These are phyloP conservation scores for Otocyon megalotis DNA, from an alignment of 2,113 vertebrate species.

Conservation along the genomic window DNA sequence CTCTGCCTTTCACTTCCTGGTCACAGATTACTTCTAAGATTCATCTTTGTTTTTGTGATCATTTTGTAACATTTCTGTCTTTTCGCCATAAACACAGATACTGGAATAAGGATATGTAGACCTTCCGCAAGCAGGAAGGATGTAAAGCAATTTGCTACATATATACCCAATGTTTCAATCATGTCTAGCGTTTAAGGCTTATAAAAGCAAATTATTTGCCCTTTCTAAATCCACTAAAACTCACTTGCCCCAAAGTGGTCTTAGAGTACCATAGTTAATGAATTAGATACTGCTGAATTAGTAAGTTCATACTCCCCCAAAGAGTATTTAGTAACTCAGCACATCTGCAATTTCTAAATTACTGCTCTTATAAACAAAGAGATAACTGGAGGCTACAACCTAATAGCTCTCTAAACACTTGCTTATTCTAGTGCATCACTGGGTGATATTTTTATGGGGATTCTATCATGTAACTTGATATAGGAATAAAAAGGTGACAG, in stretches of 20 bases:
- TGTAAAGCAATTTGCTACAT: constrained; percentile 22
- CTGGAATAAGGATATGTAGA: background rate
- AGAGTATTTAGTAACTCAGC: constrained; percentile 76
- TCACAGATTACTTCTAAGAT: constrained; percentile 42
- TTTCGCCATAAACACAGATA: constrained; percentile 31
- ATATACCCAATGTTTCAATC: background rate
- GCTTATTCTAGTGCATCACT: constrained; percentile 38
- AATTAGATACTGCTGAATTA: constrained; percentile 75
- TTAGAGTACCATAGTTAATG: constrained; percentile 62
- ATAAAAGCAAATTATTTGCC: constrained; percentile 68
- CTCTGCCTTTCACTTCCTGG: constrained; percentile 41
- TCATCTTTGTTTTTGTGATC: constrained; percentile 28
- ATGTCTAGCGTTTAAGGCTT: constrained; percentile 43
- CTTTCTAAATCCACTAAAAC: constrained; percentile 46
- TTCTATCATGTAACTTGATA: constrained; percentile 25
- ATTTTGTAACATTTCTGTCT: constrained; percentile 8
- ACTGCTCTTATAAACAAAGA: constrained; percentile 74
- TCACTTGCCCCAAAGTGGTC: constrained; percentile 53
- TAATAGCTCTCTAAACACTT: constrained; percentile 61
- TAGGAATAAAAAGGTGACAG: constrained; percentile 3
- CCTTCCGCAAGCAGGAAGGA: constrained; percentile 23
- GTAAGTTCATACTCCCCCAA: constrained; percentile 72
- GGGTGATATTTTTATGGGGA: constrained; percentile 46
- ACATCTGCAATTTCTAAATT: constrained; percentile 75
- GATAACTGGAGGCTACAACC: constrained; percentile 54